phyloP scores from a whole-genome alignment of 2,797 vertebrate genomes.

The Hirundo rustica region DNA sequence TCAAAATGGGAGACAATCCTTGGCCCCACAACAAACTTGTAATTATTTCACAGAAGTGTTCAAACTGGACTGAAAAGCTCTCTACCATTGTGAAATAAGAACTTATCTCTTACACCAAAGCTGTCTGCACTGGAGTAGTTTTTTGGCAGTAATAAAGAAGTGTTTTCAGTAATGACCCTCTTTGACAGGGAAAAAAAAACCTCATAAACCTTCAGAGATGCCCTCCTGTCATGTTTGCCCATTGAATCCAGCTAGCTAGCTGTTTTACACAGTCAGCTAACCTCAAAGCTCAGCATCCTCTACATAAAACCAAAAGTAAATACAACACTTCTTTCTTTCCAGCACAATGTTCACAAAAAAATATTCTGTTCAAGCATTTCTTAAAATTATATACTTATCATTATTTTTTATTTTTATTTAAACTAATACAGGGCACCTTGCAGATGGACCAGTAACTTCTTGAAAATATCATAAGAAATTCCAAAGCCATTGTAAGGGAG shows the following conservation, averaged over 20 bases:
- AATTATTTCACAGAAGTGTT: not conserved
- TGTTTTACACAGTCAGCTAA: not conserved
- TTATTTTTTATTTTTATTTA: not conserved
- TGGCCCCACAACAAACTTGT: not conserved
- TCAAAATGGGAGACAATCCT: not conserved
- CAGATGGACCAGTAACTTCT: not conserved
- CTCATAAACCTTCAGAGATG: not conserved
- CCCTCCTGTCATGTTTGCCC: not conserved
- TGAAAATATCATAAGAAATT: not conserved
- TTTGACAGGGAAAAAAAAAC: not conserved
- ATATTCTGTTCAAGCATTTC: not conserved
- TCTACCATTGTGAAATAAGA: not conserved
- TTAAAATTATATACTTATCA: not conserved
- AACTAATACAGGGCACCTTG: not conserved
- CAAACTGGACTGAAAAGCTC: not conserved
- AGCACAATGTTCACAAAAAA: not conserved
- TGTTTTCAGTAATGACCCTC: not conserved
- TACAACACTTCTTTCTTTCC: not conserved
- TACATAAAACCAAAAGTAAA: not conserved
- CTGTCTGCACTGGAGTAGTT: too few relatives aligned
- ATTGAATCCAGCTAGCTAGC: not conserved
- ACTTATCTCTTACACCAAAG: not conserved
- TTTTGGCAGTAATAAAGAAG: not conserved
- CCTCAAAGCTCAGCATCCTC: not conserved
- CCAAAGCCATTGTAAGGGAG: not conserved